Percentiles rank a stretch among this genome's conserved stretches.
phyloP scores from a whole-genome alignment of 2,888 invertebrate species.

The Drosophila ezoana region DNA sequence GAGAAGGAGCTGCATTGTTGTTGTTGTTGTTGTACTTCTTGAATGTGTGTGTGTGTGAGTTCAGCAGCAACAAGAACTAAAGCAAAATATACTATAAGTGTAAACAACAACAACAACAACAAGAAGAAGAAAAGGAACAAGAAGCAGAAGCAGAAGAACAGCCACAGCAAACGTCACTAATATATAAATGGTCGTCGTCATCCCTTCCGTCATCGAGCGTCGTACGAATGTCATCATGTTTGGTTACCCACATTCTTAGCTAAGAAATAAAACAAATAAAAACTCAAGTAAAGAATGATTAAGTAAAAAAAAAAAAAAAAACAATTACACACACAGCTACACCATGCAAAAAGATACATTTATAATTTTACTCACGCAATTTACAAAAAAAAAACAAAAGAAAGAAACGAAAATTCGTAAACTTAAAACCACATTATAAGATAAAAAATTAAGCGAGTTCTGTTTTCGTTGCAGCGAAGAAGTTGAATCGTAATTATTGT shows the following conservation, averaged over 20 bases:
- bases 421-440: slow-evolving; percentile 45
- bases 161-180: slow-evolving; percentile 63
- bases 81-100: slow-evolving; percentile 62
- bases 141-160: slow-evolving; percentile 22
- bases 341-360: slow-evolving; percentile 35
- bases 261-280: slow-evolving; percentile 52
- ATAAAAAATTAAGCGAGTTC: slow-evolving; percentile 30
- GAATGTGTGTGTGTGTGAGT: slow-evolving; percentile 44
- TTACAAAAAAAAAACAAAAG: slow-evolving; percentile 31
- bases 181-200: slow-evolving; percentile 66
- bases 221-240: slow-evolving; percentile 72
- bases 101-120: slow-evolving; percentile 40
- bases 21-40: slow-evolving; percentile 45
- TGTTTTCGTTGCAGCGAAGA: slow-evolving; percentile 26
- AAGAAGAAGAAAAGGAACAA: slow-evolving; percentile 12
- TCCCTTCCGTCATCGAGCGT: slow-evolving; percentile 74
- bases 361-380: slow-evolving; percentile 58
- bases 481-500: slow-evolving; percentile 62
- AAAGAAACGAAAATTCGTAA: slow-evolving; percentile 43
- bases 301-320: slow-evolving; percentile 18
- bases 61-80: slow-evolving; percentile 49
- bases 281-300: slow-evolving; percentile 25
- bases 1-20: slow-evolving; percentile 21
- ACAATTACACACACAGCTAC: slow-evolving; percentile 10
- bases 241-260: slow-evolving; percentile 58